These are phyloP conservation scores for Lycaena phlaeas DNA, from an alignment of 2,888 invertebrate species.

Conservation along the genomic window DNA sequence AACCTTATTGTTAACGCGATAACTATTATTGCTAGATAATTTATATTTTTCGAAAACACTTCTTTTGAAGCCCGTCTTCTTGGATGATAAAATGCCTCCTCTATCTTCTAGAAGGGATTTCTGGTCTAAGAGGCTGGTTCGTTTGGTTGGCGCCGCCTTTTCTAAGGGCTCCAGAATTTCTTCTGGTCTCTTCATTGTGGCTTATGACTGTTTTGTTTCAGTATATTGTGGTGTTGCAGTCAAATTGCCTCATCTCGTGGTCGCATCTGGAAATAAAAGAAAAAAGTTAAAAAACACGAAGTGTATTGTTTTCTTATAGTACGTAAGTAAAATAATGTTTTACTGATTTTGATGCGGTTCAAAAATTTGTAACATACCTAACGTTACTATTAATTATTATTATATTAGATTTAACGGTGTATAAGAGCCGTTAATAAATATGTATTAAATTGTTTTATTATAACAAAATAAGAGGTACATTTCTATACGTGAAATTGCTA, in stretches of 20 bases:
- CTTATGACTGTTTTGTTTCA: conserved; percentile 26
- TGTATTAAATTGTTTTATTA: no score
- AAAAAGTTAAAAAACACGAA: no score
- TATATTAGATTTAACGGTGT: no score
- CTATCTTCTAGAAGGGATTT: conserved; percentile 62
- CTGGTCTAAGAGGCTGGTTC: conserved; percentile 51
- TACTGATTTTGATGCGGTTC: no score
- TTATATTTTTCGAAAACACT: conserved; percentile 28
- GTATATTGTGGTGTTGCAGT: conserved; percentile 32
- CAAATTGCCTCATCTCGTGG: conserved; percentile 49
- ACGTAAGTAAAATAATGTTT: no score
- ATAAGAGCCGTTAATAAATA: no score
- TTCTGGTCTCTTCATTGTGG: conserved; percentile 37
- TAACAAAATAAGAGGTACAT: no score
- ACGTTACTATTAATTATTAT: no score
- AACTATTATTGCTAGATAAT: conserved; percentile 41
- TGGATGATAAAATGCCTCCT: conserved; percentile 39
- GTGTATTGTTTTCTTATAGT: no score
- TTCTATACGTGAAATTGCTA: no score
- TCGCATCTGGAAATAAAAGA: conserved; percentile 56
- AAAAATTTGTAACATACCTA: no score
- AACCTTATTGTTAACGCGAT: conserved; percentile 40
- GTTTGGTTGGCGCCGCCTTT: conserved; percentile 43
- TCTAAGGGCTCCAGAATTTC: conserved; percentile 35
- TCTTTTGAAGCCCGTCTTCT: conserved; percentile 20